Conservation (phyloP, 2,797 vertebrate species). For the Oryzias dopingdopingensis region DNA sequence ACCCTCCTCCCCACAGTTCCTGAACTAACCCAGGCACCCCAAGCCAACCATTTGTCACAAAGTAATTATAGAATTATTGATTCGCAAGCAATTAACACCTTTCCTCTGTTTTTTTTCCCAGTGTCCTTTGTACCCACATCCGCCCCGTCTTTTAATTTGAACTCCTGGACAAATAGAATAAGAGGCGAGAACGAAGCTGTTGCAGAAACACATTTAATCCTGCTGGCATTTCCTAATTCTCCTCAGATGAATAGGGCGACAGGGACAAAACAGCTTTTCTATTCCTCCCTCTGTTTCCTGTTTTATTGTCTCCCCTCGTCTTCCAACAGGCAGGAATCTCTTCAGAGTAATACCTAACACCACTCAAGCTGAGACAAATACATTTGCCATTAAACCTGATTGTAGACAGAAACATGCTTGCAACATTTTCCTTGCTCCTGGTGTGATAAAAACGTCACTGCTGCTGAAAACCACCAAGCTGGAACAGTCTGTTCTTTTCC, state of each 20-base stretch:
- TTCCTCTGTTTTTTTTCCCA: constrained; percentile 53
- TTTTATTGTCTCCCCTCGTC: constrained; percentile 50
- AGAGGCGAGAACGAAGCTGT: constrained; percentile 39
- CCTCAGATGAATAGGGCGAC: constrained; percentile 78
- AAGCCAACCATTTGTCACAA: constrained; percentile 84
- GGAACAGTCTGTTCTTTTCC: constrained; percentile 16
- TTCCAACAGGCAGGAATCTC: constrained; percentile 52
- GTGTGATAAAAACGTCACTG: constrained; percentile 16
- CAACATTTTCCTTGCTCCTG: constrained; percentile 6
- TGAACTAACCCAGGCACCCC: constrained; percentile 65
- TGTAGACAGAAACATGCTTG: constrained; percentile 38
- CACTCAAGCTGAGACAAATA: constrained; percentile 29
- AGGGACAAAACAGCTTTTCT: constrained; percentile 75
- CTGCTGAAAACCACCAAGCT: constrained; percentile 19
- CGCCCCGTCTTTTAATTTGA: constrained; percentile 79
- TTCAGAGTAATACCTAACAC: constrained; percentile 40
- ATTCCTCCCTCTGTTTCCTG: constrained; percentile 46
- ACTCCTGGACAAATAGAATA: constrained; percentile 65
- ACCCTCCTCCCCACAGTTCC: constrained; percentile 46
- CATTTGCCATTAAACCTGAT: constrained; percentile 35
- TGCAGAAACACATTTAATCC: constrained; percentile 80
- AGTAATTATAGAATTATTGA: constrained; percentile 88
- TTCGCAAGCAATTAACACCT: constrained; percentile 84
- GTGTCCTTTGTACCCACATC: constrained; percentile 36
- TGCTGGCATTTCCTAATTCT: constrained; percentile 74